Conservation (phyloP, 2,888 invertebrate genomes). For the Calephelis perditalis region DNA sequence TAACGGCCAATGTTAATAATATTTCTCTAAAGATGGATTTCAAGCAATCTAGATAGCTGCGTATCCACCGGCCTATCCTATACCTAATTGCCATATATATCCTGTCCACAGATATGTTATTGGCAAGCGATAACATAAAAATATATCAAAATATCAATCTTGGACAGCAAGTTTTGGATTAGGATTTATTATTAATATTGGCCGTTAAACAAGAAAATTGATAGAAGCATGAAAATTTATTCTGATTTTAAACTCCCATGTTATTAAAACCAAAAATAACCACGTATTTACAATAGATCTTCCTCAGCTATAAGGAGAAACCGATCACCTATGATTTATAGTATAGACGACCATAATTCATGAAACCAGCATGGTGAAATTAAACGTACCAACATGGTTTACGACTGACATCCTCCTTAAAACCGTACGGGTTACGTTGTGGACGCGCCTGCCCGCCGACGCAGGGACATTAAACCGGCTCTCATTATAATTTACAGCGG, state of each 20-base stretch:
- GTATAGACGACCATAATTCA: slow-evolving; percentile 44
- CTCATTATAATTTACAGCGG: slow-evolving; percentile 73
- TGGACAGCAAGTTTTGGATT: too few species aligned
- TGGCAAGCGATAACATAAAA: too few species aligned
- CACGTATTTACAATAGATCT: slow-evolving; percentile 8
- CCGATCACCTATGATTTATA: slow-evolving; percentile 17
- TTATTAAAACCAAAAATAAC: neutral
- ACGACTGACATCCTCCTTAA: slow-evolving; percentile 66
- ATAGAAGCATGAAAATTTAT: neutral
- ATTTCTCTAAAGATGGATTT: too few species aligned
- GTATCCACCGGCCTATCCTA: too few species aligned
- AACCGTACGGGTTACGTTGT: slow-evolving; percentile 35
- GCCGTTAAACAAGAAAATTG: too few species aligned
- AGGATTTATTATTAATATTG: too few species aligned
- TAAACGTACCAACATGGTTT: slow-evolving; percentile 67
- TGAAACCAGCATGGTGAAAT: slow-evolving; percentile 66
- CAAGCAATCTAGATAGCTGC: too few species aligned
- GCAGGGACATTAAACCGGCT: slow-evolving; percentile 55
- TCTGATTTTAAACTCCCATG: slow-evolving; percentile 8
- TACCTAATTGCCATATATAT: too few species aligned
- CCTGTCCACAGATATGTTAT: too few species aligned
- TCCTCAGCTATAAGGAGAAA: slow-evolving; percentile 4
- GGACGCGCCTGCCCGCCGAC: slow-evolving; percentile 33
- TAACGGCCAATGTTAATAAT: too few species aligned
- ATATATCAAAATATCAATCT: too few species aligned